Conservation (phyloP, 2,797 vertebrate species). For the Lophotriccus pileatus region DNA sequence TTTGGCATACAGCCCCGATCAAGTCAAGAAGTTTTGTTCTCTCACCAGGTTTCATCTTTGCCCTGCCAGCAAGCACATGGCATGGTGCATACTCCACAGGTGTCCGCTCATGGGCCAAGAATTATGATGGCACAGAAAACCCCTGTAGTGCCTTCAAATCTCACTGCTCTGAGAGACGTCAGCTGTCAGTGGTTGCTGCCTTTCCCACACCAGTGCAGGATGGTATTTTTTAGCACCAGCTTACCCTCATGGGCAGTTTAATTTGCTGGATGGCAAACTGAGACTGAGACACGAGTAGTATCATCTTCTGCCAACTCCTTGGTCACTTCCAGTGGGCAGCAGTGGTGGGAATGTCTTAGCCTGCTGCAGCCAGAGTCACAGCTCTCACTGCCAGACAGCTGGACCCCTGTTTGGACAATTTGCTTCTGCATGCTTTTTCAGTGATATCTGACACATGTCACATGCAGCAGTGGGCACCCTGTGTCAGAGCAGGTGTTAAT, state of each 20-base stretch:
- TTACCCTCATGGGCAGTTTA: background rate
- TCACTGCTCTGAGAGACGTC: background rate
- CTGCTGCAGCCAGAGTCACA: background rate
- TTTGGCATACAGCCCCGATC: background rate
- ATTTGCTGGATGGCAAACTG: background rate
- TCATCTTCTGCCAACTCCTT: background rate
- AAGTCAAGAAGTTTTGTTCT: background rate
- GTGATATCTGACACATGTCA: background rate
- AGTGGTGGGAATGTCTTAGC: background rate
- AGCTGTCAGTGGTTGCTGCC: background rate
- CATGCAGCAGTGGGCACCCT: too few species aligned
- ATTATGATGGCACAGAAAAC: background rate
- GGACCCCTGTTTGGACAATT: background rate
- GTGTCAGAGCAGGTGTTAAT: background rate
- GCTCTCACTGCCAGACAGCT: background rate
- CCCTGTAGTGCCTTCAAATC: background rate
- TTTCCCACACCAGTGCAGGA: rapidly evolving
- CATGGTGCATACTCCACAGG: rapidly evolving
- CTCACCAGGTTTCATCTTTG: background rate
- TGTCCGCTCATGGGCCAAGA: rapidly evolving
- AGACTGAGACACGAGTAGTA: rapidly evolving
- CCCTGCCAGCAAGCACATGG: background rate
- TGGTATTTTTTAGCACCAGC: background rate
- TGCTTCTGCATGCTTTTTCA: background rate
- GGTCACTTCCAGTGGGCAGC: background rate